Conservation (phyloP, 2,113 vertebrate species). For the Hassar affinis region DNA sequence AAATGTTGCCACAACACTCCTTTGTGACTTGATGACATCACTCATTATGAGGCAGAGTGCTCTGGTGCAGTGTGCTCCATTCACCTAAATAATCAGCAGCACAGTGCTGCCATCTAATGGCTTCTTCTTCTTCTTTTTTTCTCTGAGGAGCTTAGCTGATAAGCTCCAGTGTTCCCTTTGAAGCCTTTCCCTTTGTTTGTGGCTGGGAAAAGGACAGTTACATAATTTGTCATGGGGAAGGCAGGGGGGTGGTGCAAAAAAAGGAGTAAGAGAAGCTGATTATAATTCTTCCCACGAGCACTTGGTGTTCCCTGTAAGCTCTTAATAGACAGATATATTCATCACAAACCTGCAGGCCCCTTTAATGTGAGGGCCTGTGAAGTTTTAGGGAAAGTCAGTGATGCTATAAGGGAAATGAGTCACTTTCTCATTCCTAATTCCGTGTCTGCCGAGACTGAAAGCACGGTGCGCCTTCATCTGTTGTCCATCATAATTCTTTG, state of each 20-base stretch:
- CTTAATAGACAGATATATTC: conserved; percentile 20
- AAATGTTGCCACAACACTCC: conserved; percentile 44
- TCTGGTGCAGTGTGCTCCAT: not conserved
- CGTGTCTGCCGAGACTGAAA: not conserved
- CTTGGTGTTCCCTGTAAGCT: conserved; percentile 16
- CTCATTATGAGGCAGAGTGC: not conserved
- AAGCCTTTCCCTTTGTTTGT: conserved; percentile 47
- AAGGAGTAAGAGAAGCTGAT: conserved; percentile 34
- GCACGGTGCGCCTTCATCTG: not conserved
- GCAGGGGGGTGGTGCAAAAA: conserved; percentile 46
- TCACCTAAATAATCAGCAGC: not conserved
- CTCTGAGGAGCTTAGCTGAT: not conserved
- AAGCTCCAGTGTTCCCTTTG: conserved; percentile 61
- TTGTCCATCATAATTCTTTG: not conserved
- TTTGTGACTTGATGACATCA: conserved; percentile 27
- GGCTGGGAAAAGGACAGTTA: conserved; percentile 58
- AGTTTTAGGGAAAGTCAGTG: conserved; percentile 18
- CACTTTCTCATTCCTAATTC: not conserved
- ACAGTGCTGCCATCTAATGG: conserved; percentile 49
- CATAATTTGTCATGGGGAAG: conserved; percentile 54
- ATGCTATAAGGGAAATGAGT: not conserved
- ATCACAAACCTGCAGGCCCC: conserved; percentile 36
- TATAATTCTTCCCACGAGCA: conserved; percentile 33
- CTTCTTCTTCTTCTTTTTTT: not conserved
- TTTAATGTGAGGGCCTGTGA: conserved; percentile 11